Conservation (phyloP, 2,888 invertebrate genomes). For the Caenorhabditis auriculariae region DNA sequence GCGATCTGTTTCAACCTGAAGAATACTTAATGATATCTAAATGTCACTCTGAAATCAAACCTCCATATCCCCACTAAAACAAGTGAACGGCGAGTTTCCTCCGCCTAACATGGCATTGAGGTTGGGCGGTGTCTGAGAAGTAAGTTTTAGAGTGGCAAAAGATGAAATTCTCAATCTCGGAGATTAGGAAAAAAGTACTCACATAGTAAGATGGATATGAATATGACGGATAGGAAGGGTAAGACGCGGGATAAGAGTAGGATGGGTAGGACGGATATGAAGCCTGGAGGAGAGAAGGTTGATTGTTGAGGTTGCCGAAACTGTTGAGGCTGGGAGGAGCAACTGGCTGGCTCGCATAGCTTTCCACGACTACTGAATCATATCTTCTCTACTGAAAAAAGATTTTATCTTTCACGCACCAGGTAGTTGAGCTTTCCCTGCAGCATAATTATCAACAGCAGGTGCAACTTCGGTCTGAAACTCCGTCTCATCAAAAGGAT, state of each 20-base stretch:
- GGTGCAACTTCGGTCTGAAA: constrained; percentile 1
- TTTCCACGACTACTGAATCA: too few species aligned
- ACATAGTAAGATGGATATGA: constrained; percentile 12
- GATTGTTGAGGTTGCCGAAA: constrained; percentile 6
- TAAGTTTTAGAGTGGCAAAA: too few species aligned
- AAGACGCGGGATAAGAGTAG: constrained; percentile 12
- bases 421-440: constrained; percentile 6
- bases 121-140: constrained; percentile 16
- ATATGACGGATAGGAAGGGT: constrained; percentile 22
- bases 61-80: constrained; percentile 57
- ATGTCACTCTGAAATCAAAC: constrained; percentile 16
- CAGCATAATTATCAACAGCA: not conserved
- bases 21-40: not conserved
- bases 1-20: constrained; percentile 38
- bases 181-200: not conserved
- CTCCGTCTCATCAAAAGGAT: too few species aligned
- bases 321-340: not conserved
- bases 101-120: constrained; percentile 40
- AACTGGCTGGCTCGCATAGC: too few species aligned
- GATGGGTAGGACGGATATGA: constrained; percentile 17
- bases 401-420: too few species aligned
- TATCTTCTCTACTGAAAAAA: too few species aligned
- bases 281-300: constrained; percentile 2
- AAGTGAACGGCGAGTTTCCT: constrained; percentile 49
- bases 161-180: too few species aligned